Conservation (phyloP, 2,797 vertebrate genomes). For the Zalophus californianus region DNA sequence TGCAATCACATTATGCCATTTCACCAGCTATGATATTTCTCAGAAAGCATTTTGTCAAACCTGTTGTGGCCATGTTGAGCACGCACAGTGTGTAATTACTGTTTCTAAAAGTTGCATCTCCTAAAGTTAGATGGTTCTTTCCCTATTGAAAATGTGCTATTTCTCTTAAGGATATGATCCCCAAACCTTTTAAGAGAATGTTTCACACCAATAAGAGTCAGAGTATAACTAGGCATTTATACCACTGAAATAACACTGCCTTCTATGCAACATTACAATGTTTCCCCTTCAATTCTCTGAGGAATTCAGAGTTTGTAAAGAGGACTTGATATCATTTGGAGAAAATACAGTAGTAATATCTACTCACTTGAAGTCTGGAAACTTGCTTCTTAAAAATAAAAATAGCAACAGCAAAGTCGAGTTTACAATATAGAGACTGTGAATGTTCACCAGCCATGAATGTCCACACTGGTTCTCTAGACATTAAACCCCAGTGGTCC, state of each 20-base stretch:
- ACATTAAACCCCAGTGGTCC: not conserved
- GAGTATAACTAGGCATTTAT: not conserved
- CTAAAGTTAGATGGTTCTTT: not conserved
- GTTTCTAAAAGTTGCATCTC: not conserved
- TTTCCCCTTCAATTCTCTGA: not conserved
- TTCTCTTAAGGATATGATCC: not conserved
- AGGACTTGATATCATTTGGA: not conserved
- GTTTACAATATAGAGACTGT: not conserved
- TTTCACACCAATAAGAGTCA: not conserved
- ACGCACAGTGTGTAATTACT: not conserved
- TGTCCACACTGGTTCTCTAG: not conserved
- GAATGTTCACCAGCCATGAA: not conserved
- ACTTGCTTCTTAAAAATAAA: not conserved
- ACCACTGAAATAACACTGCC: not conserved
- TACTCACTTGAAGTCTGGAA: not conserved
- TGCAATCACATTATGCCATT: not conserved
- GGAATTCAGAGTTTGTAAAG: not conserved
- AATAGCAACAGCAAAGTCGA: not conserved
- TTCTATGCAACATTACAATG: not conserved
- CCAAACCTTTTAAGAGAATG: not conserved
- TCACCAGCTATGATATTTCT: not conserved
- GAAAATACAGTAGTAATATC: not conserved
- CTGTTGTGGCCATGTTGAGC: not conserved
- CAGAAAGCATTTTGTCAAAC: not conserved
- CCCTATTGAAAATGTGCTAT: not conserved